Conservation (phyloP, 2,113 vertebrate species). For the Crocuta crocuta region DNA sequence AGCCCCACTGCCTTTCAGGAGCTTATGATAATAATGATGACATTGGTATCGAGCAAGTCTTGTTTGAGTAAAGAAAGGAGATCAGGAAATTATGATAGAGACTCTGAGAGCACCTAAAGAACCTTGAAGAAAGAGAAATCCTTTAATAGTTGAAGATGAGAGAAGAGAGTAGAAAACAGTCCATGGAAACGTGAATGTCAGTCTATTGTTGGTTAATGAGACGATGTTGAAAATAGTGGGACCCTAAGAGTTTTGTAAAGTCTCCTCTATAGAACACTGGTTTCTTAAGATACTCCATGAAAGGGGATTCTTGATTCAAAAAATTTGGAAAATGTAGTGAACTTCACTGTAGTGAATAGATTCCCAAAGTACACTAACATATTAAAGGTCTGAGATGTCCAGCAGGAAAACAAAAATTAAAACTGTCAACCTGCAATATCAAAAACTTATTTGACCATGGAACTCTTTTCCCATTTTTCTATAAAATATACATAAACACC, state of each 20-base stretch:
- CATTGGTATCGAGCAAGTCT: not conserved
- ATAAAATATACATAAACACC: slow-evolving; percentile 16
- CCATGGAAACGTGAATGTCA: not conserved
- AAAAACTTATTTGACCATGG: not conserved
- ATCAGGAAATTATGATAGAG: not conserved
- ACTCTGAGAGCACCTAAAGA: not conserved
- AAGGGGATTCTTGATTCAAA: slow-evolving; percentile 13
- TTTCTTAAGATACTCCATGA: not conserved
- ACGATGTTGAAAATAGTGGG: not conserved
- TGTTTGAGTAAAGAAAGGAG: not conserved
- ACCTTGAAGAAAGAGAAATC: not conserved
- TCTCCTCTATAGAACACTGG: not conserved
- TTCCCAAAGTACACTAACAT: not conserved
- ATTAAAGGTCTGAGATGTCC: slow-evolving; percentile 40
- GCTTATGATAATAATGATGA: not conserved
- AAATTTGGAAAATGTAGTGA: slow-evolving; percentile 15
- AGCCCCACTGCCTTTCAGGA: not conserved
- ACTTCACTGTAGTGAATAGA: not conserved
- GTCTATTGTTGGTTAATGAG: not conserved
- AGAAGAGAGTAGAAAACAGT: not conserved
- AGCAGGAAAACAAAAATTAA: slow-evolving; percentile 39
- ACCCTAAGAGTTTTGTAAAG: not conserved
- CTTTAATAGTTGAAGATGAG: not conserved
- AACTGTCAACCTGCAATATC: slow-evolving; percentile 28
- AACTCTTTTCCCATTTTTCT: not conserved